These are phyloP conservation scores for Microplitis mediator DNA, from an alignment of 1,140 invertebrate species.

Conservation along the genomic window DNA sequence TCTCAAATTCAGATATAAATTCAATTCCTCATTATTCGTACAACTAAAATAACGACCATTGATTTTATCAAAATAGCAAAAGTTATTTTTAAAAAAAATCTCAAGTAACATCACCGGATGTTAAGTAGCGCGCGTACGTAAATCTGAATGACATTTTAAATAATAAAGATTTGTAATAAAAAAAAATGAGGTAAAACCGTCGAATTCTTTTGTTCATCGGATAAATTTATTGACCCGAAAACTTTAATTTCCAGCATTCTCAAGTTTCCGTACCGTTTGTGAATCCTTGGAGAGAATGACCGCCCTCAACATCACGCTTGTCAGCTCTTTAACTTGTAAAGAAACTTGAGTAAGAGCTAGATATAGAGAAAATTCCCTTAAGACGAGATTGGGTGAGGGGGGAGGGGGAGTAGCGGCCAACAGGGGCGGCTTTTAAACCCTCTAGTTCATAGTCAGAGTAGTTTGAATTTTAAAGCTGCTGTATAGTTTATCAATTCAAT, in stretches of 20 bases:
- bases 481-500: no score
- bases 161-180: neutral
- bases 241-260: neutral
- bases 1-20: no score
- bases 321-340: neutral
- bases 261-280: neutral
- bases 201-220: neutral
- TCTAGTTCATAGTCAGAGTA: no score
- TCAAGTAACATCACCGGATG: neutral
- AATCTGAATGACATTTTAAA: neutral
- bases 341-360: neutral
- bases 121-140: no score
- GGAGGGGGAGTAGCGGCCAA: neutral
- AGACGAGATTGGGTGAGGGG: neutral
- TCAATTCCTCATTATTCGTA: no score
- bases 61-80: no score
- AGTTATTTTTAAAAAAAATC: neutral
- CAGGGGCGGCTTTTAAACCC: no score
- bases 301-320: neutral
- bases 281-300: neutral
- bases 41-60: no score
- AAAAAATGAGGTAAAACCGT: neutral
- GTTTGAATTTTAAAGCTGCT: no score
- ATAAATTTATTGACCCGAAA: constrained; percentile 4
- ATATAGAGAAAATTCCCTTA: neutral